phyloP scores from a whole-genome alignment of 2,888 invertebrate species.

The Melipona bicolor region DNA sequence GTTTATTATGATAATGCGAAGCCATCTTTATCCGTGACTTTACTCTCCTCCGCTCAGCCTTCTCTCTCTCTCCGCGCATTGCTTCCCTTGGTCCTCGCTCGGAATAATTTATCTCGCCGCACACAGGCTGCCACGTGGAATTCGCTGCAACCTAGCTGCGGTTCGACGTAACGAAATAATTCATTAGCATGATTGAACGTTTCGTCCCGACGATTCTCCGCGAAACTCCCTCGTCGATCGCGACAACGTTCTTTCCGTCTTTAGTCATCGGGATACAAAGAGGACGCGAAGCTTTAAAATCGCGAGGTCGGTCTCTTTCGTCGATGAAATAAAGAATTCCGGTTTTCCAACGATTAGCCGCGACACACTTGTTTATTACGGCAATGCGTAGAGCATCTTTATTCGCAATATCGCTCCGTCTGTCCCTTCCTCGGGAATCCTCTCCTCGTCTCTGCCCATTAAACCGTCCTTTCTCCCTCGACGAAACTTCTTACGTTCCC shows the following conservation, averaged over 20 bases:
- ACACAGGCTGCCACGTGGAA: constrained; percentile 20
- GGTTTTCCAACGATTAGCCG: constrained; percentile 59
- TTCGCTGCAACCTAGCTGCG: background rate
- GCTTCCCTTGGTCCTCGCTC: constrained; percentile 8
- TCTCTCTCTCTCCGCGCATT: constrained; percentile 10
- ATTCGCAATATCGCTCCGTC: constrained; percentile 55
- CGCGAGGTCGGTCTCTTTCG: background rate
- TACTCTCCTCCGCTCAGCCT: constrained; percentile 42
- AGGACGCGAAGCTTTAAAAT: background rate
- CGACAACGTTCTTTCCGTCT: background rate
- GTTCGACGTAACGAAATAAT: constrained; percentile 38
- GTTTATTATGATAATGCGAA: constrained; percentile 75
- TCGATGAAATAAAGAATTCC: background rate
- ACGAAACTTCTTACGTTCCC: constrained; percentile 47
- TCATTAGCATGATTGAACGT: constrained; percentile 20
- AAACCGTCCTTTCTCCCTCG: constrained; percentile 38
- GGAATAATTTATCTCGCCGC: constrained; percentile 53
- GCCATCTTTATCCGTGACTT: constrained; percentile 72
- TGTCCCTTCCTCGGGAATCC: constrained; percentile 2
- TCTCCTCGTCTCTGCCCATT: constrained; percentile 41
- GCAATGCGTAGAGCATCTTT: constrained; percentile 71
- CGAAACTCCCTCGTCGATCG: background rate
- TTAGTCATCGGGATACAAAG: background rate
- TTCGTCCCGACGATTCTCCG: background rate
- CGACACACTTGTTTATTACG: constrained; percentile 67